Evolutionary conservation across 1,140 invertebrate species (phyloP).

Genomic region (Tyrophagus putrescentiae): DNA sequence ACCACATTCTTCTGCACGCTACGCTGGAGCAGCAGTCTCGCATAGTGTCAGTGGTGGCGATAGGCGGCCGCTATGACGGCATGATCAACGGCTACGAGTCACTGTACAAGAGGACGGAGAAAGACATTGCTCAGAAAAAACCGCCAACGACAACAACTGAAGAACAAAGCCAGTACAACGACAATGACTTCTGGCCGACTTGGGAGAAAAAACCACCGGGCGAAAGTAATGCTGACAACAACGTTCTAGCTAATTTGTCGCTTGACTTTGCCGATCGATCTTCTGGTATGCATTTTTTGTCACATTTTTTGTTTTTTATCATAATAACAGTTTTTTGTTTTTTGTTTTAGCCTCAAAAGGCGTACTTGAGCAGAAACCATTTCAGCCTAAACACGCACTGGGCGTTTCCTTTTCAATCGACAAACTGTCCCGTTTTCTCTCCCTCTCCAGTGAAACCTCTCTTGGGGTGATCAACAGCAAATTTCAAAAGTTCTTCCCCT

Average conservation of each 20-base stretch:
- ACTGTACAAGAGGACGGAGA: not conserved
- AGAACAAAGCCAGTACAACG: not conserved
- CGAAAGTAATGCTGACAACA: not conserved
- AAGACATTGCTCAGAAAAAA: not conserved
- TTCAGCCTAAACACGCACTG: not conserved
- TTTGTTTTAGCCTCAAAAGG: too few relatives aligned
- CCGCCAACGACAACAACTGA: too few relatives aligned
- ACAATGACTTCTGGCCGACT: not conserved
- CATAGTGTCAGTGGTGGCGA: not conserved
- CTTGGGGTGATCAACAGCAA: not conserved
- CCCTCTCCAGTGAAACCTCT: not conserved
- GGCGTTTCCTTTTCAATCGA: not conserved
- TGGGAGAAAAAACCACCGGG: not conserved
- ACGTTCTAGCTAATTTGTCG: not conserved
- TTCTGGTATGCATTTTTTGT: too few relatives aligned
- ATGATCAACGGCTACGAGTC: constrained; percentile 3
- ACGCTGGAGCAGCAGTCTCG: not conserved
- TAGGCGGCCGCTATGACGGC: not conserved
- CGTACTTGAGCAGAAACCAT: not conserved
- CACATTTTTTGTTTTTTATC: too few relatives aligned
- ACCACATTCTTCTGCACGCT: not conserved
- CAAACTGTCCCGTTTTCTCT: not conserved
- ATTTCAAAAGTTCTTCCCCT: not conserved
- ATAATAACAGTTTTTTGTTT: too few relatives aligned
- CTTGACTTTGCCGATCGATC: not conserved